phyloP scores from a whole-genome alignment of 2,888 invertebrate species.

The Antheraea assamensis region DNA sequence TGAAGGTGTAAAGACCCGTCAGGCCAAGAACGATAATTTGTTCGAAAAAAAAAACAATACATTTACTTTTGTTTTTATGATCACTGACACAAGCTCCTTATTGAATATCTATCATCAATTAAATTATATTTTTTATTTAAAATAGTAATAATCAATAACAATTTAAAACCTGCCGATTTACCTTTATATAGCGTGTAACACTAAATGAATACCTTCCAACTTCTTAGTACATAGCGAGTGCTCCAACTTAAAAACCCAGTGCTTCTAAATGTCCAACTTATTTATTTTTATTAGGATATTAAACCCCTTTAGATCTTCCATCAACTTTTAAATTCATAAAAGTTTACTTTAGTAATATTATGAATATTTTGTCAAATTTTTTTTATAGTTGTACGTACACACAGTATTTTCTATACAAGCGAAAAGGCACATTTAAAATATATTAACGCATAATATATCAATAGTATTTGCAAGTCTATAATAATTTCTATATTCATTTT shows the following conservation, averaged over 20 bases:
- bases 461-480: neutral
- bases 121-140: neutral
- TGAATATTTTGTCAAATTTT: too few relatives aligned
- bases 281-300: neutral
- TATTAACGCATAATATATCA: neutral
- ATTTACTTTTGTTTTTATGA: too few relatives aligned
- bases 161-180: neutral
- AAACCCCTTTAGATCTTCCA: neutral
- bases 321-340: too few relatives aligned
- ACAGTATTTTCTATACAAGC: neutral
- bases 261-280: neutral
- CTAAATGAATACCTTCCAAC: neutral
- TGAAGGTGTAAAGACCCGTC: too few relatives aligned
- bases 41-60: too few relatives aligned
- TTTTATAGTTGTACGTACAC: too few relatives aligned
- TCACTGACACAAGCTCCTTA: too few relatives aligned
- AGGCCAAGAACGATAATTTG: too few relatives aligned
- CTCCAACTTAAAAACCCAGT: neutral
- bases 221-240: neutral
- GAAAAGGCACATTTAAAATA: neutral
- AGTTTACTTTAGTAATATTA: too few relatives aligned
- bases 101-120: too few relatives aligned
- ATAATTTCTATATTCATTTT: slow-evolving; percentile 24
- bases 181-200: neutral
- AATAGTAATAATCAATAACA: neutral